A percentile compares a stretch with the other conserved stretches of the same genome.
These are phyloP conservation scores for Oncorhynchus gorbuscha DNA, from an alignment of 2,113 vertebrate genomes.

Conservation along the genomic window DNA sequence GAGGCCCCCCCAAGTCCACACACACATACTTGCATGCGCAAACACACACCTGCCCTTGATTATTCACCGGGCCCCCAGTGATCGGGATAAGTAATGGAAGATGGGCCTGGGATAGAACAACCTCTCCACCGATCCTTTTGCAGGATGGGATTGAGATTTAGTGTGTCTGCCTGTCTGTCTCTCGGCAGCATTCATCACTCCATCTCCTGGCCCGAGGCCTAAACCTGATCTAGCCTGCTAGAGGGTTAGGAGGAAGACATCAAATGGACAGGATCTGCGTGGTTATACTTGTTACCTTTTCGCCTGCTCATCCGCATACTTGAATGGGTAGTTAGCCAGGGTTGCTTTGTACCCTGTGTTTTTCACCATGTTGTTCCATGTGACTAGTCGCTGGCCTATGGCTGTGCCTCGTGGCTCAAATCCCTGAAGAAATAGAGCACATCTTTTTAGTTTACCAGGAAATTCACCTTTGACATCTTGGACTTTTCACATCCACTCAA, in stretches of 20 bases:
- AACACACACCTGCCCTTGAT: constrained; percentile 13
- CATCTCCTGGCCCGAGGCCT: background rate
- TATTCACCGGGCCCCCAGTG: background rate
- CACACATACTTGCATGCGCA: background rate
- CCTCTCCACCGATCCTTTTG: constrained; percentile 22
- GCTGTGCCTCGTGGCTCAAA: constrained; percentile 96
- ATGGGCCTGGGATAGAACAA: background rate
- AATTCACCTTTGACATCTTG: too few relatives aligned
- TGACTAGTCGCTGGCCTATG: constrained; percentile 95
- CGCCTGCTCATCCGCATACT: constrained; percentile 97
- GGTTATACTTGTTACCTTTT: constrained; percentile 80
- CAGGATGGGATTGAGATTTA: constrained; percentile 39
- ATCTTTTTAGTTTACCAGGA: too few relatives aligned
- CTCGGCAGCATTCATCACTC: constrained; percentile 27
- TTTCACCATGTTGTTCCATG: constrained; percentile 99
- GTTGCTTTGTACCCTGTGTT: constrained; percentile 98
- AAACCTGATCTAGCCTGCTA: background rate
- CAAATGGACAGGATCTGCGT: too few relatives aligned
- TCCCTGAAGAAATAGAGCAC: constrained; percentile 72
- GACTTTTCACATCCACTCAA: too few relatives aligned
- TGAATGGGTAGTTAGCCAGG: constrained; percentile 96
- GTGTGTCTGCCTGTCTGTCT: constrained; percentile 23
- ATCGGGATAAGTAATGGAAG: constrained; percentile 15
- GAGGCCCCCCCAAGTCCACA: background rate
- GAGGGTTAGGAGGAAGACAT: too few relatives aligned